Evolutionary conservation across 1,140 invertebrate species (phyloP).

Genomic region (Rhyzopertha dominica): DNA sequence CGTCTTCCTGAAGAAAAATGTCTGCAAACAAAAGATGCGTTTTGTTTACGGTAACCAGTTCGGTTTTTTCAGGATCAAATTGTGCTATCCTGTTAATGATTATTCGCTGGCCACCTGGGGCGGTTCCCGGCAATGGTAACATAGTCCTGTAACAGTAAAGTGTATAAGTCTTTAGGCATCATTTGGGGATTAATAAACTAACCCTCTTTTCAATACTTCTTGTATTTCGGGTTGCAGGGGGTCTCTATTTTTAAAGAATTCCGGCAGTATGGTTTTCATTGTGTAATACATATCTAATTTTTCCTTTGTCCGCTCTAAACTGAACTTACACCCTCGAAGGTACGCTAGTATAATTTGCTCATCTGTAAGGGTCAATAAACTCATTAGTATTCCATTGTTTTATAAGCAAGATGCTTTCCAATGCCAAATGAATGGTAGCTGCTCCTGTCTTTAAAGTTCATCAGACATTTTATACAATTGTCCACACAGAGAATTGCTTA

Average conservation of each 20-base stretch:
- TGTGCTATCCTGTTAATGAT: conserved; percentile 48
- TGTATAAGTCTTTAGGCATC: conserved; percentile 12
- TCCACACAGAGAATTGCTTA: too few relatives aligned
- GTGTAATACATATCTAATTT: conserved; percentile 61
- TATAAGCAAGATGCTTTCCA: too few relatives aligned
- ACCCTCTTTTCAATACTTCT: conserved; percentile 38
- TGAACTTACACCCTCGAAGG: conserved; percentile 63
- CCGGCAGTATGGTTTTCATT: conserved; percentile 52
- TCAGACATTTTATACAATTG: too few relatives aligned
- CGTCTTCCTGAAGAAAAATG: conserved; percentile 47
- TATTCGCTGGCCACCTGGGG: conserved; percentile 48
- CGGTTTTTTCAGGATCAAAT: conserved; percentile 46
- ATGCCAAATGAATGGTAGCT: too few relatives aligned
- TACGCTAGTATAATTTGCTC: conserved; percentile 59
- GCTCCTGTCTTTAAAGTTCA: too few relatives aligned
- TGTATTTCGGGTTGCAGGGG: conserved; percentile 39
- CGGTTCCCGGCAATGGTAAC: conserved; percentile 19
- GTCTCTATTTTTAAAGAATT: conserved; percentile 47
- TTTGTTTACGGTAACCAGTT: conserved; percentile 37
- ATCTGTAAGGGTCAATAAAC: conserved; percentile 40
- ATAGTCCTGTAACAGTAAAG: neutral
- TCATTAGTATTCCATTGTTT: neutral
- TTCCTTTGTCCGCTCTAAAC: conserved; percentile 58
- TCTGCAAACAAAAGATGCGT: conserved; percentile 48
- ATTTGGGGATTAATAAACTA: too few relatives aligned